A percentile compares a stretch with the other conserved stretches of the same genome.
Evolutionary conservation across 23 tunicate genomes (phyloP).

Genomic region (Trididemnum nubilum): DNA sequence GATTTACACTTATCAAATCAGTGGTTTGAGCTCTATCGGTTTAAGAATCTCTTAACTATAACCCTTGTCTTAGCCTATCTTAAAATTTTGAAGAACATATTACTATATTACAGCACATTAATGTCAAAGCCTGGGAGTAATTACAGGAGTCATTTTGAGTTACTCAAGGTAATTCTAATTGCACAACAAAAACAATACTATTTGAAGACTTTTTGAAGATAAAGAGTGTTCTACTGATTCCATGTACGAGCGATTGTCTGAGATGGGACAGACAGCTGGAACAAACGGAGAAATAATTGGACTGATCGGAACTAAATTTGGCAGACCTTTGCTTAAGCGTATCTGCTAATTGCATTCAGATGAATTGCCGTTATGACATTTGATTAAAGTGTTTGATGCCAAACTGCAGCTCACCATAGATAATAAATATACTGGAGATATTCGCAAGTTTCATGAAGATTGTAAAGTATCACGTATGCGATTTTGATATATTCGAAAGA

Average conservation of each 20-base stretch:
- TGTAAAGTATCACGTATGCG: no score
- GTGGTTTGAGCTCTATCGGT: no score
- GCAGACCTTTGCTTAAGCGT: neutral
- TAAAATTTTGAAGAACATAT: no score
- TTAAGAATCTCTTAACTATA: no score
- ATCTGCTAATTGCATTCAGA: neutral
- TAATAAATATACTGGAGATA: no score
- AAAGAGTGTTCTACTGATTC: slow-evolving; percentile 7
- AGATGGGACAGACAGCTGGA: slow-evolving; percentile 6
- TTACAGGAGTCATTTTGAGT: neutral
- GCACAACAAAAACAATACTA: neutral
- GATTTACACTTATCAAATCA: no score
- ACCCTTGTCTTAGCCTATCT: no score
- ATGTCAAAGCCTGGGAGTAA: neutral
- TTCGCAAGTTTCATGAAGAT: no score
- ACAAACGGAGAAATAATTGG: slow-evolving; percentile 8
- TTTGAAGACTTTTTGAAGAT: neutral
- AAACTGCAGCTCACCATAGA: no score
- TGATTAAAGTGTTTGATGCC: neutral
- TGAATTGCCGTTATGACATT: neutral
- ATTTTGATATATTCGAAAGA: neutral
- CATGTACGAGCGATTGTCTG: neutral
- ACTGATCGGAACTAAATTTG: slow-evolving; percentile 3
- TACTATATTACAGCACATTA: neutral
- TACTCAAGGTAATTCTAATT: slow-evolving; percentile 7